These are phyloP conservation scores for Poeciliopsis infans DNA, from an alignment of 2,797 vertebrate species.

Conservation along the genomic window DNA sequence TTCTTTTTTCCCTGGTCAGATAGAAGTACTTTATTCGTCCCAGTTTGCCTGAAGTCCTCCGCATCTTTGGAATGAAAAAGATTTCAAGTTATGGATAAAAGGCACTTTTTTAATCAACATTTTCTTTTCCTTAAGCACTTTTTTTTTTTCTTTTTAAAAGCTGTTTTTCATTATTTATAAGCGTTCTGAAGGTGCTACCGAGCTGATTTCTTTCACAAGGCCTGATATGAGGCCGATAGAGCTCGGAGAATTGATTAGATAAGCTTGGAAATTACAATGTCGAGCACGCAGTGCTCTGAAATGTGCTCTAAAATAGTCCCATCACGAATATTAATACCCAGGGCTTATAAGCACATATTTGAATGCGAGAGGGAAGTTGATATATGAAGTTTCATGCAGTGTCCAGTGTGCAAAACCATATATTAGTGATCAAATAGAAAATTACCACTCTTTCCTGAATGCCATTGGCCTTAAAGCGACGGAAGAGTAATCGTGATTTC, in stretches of 20 bases:
- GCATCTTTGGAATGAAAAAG: slow-evolving; percentile 79
- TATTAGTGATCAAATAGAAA: slow-evolving; percentile 73
- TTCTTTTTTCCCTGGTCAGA: slow-evolving; percentile 65
- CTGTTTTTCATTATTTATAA: slow-evolving; percentile 99
- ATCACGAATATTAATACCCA: slow-evolving; percentile 77
- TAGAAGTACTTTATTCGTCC: slow-evolving; percentile 67
- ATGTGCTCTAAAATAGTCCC: slow-evolving; percentile 77
- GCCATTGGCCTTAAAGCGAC: slow-evolving; percentile 48
- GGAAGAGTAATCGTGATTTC: slow-evolving; percentile 71
- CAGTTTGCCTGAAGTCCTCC: slow-evolving; percentile 76
- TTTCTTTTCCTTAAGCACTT: slow-evolving; percentile 86
- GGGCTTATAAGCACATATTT: slow-evolving; percentile 72
- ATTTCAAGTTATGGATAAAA: slow-evolving; percentile 88
- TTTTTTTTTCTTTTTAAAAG: slow-evolving; percentile 89
- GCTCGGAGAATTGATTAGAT: slow-evolving; percentile 98
- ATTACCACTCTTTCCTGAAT: slow-evolving; percentile 42
- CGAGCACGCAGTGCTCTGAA: slow-evolving; percentile 84
- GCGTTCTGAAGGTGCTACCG: slow-evolving; percentile 93
- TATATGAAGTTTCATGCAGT: slow-evolving; percentile 73
- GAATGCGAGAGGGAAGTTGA: slow-evolving; percentile 71
- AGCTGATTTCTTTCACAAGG: slow-evolving; percentile 93
- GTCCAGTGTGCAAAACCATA: slow-evolving; percentile 66
- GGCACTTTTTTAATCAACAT: slow-evolving; percentile 88
- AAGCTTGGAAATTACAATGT: slow-evolving; percentile 99
- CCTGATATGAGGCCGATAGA: slow-evolving; percentile 92